Conservation (phyloP, 2,797 vertebrate species). For the Acrocephalus scirpaceus region DNA sequence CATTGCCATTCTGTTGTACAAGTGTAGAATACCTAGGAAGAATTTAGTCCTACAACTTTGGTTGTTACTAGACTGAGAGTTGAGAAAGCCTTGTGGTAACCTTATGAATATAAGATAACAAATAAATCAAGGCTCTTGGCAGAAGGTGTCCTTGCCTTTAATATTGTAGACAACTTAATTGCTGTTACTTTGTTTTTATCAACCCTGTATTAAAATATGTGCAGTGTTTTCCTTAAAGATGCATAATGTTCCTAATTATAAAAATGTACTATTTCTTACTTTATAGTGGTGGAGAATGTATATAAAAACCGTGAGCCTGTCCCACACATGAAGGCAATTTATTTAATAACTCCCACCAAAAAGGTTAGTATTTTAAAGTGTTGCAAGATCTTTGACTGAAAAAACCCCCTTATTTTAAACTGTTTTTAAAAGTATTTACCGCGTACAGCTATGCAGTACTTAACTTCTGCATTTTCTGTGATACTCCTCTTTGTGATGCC, state of each 20-base stretch:
- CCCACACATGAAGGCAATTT: slow-evolving; percentile 93
- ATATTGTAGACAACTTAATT: not conserved
- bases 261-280: not conserved
- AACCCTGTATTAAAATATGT: not conserved
- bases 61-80: not conserved
- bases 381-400: not conserved
- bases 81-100: not conserved
- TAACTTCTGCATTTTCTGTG: not conserved
- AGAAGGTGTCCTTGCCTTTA: not conserved
- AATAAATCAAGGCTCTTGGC: not conserved
- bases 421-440: not conserved
- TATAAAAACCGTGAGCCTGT: slow-evolving; percentile 92
- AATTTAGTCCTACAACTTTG: not conserved
- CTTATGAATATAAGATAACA: not conserved
- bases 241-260: not conserved
- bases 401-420: not conserved
- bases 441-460: not conserved
- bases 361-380: slow-evolving; percentile 80
- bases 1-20: not conserved
- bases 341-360: slow-evolving; percentile 92
- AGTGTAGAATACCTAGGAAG: not conserved
- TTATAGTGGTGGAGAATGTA: slow-evolving; percentile 93
- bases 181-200: not conserved
- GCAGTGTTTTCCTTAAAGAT: not conserved
- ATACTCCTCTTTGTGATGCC: not conserved